Percentiles rank a stretch among this genome's conserved stretches.
These are phyloP conservation scores for Lacerta viridis DNA, from an alignment of 2,797 vertebrate genomes.

Conservation along the genomic window DNA sequence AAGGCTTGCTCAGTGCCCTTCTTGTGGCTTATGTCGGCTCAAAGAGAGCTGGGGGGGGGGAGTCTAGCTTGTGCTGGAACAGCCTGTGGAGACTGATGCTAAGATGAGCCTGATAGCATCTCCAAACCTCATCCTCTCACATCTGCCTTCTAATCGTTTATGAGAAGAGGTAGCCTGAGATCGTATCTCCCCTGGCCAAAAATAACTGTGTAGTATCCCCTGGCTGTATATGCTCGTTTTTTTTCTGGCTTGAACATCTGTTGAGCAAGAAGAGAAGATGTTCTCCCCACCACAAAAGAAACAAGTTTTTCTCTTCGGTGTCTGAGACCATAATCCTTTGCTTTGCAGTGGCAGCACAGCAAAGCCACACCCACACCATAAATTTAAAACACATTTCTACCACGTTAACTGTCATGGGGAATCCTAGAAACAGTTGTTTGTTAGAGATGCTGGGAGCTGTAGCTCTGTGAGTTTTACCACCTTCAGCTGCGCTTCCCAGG, in stretches of 20 bases:
- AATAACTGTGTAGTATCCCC: slow-evolving; percentile 51
- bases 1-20: not conserved
- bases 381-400: not conserved
- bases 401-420: too few relatives aligned
- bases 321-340: not conserved
- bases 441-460: too few relatives aligned
- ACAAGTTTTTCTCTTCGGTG: not conserved
- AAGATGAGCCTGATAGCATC: not conserved
- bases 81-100: not conserved
- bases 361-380: not conserved
- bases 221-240: slow-evolving; percentile 45
- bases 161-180: not conserved
- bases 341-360: not conserved
- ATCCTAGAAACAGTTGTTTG: too few relatives aligned
- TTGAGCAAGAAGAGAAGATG: slow-evolving; percentile 25
- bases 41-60: not conserved
- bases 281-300: not conserved
- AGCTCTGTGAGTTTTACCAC: too few relatives aligned
- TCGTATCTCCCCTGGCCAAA: slow-evolving; percentile 30
- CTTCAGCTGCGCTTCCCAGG: too few relatives aligned
- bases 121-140: not conserved
- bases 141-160: not conserved
- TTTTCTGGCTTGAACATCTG: slow-evolving; percentile 29
- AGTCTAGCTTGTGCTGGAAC: not conserved
- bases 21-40: not conserved